Evolutionary conservation across 2,797 vertebrate genomes (phyloP).

Genomic region (Lates japonicus): DNA sequence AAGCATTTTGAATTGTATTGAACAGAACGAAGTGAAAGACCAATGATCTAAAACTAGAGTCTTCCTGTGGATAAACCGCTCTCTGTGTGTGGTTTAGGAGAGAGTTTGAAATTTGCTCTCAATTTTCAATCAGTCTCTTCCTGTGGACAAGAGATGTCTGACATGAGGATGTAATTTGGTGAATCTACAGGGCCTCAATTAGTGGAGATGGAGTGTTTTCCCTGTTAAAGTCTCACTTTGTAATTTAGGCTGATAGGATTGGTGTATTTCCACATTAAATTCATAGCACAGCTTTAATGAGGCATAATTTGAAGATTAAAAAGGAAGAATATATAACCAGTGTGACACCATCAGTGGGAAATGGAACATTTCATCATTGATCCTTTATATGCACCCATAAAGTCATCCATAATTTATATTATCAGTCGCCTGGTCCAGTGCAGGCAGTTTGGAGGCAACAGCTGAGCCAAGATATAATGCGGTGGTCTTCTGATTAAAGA

Average conservation of each 20-base stretch:
- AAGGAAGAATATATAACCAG: conserved; percentile 60
- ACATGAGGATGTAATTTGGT: conserved; percentile 12
- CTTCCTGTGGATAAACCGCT: background rate
- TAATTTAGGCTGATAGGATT: conserved; percentile 45
- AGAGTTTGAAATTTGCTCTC: conserved; percentile 8
- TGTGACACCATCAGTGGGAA: conserved; percentile 59
- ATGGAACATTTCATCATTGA: conserved; percentile 71
- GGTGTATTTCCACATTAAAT: conserved; percentile 49
- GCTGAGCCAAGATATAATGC: conserved; percentile 11
- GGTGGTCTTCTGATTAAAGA: conserved; percentile 40
- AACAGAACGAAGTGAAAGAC: background rate
- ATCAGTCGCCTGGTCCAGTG: conserved; percentile 43
- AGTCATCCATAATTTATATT: conserved; percentile 68
- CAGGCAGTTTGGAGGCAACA: conserved; percentile 44
- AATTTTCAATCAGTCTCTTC: conserved; percentile 44
- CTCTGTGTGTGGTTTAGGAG: background rate
- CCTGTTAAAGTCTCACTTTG: conserved; percentile 39
- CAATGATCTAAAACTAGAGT: background rate
- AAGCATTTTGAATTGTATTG: no score
- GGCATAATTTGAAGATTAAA: conserved; percentile 73
- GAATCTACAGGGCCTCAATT: conserved; percentile 48
- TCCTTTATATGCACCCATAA: conserved; percentile 68
- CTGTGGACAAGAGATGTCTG: conserved; percentile 18
- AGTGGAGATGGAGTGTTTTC: conserved; percentile 46
- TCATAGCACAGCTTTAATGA: conserved; percentile 67